These are phyloP conservation scores for Scopus umbretta DNA, from an alignment of 2,113 vertebrate species.

Conservation along the genomic window DNA sequence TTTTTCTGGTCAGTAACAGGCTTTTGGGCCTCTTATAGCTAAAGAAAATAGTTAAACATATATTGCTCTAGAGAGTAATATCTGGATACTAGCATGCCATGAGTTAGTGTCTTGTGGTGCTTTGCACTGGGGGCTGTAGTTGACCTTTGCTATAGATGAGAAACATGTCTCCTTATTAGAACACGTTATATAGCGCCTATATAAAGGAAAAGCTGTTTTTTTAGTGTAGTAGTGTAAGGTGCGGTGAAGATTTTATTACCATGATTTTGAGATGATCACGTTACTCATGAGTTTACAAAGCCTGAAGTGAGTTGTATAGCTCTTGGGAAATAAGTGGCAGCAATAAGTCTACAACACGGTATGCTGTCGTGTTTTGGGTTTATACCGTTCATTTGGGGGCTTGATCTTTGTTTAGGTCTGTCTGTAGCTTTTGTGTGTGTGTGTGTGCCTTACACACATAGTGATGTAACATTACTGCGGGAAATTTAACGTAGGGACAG, in stretches of 20 bases:
- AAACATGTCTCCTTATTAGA: background rate
- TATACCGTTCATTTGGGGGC: background rate
- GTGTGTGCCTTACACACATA: background rate
- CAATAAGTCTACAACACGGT: background rate
- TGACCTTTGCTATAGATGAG: slow-evolving; percentile 26
- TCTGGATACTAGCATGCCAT: slow-evolving; percentile 18
- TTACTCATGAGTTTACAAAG: background rate
- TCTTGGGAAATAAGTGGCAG: background rate
- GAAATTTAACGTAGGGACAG: background rate
- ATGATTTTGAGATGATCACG: background rate
- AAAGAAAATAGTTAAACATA: slow-evolving; percentile 34
- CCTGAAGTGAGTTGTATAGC: background rate
- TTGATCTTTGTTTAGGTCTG: background rate
- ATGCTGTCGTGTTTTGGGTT: background rate
- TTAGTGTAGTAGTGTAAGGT: background rate
- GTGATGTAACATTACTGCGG: background rate
- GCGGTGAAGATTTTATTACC: background rate
- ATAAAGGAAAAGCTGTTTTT: background rate
- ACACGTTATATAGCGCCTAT: background rate
- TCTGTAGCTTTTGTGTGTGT: background rate
- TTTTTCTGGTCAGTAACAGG: slow-evolving; percentile 24
- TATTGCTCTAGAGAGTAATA: slow-evolving; percentile 25
- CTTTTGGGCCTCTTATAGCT: slow-evolving; percentile 8
- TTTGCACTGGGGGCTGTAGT: background rate
- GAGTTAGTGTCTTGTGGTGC: background rate